A percentile compares a stretch with the other conserved stretches of the same genome.
Conservation (phyloP, 1,140 invertebrate species). For the Neocloeon triangulifer region DNA sequence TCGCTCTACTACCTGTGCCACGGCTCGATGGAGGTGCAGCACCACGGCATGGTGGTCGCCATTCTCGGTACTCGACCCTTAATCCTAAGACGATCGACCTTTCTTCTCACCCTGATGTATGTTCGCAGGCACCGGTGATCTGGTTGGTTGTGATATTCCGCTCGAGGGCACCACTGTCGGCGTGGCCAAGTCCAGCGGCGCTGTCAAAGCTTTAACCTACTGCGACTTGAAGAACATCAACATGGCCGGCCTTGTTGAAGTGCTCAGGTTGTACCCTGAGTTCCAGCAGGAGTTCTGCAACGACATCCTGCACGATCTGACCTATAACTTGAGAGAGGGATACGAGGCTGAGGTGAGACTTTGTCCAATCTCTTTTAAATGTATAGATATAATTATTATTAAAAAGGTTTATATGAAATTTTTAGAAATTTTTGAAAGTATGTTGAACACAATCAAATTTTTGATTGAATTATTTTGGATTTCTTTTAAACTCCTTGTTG, state of each 20-base stretch:
- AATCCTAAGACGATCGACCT: too few relatives aligned
- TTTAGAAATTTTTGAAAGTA: too few relatives aligned
- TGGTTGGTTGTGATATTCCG: slow-evolving; percentile 90
- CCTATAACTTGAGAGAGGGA: slow-evolving; percentile 83
- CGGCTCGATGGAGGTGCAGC: slow-evolving; percentile 96
- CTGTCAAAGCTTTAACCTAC: slow-evolving; percentile 84
- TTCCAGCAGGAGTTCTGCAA: slow-evolving; percentile 81
- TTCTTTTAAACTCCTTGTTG: too few relatives aligned
- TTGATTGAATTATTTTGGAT: too few relatives aligned
- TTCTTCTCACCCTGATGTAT: too few relatives aligned
- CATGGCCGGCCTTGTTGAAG: slow-evolving; percentile 73
- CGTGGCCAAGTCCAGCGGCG: slow-evolving; percentile 77
- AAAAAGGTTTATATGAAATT: too few relatives aligned
- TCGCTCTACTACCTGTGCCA: slow-evolving; percentile 94
- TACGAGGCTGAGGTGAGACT: slow-evolving; percentile 75
- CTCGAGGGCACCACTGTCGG: too few relatives aligned
- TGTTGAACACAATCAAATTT: too few relatives aligned
- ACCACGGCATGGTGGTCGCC: slow-evolving; percentile 93
- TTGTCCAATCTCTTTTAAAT: too few relatives aligned
- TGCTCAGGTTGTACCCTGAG: slow-evolving; percentile 74
- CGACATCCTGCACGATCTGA: slow-evolving; percentile 87
- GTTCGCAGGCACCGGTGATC: slow-evolving; percentile 81
- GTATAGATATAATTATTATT: too few relatives aligned
- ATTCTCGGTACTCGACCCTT: too few relatives aligned
- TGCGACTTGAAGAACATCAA: slow-evolving; percentile 90